Conservation (phyloP, 2,888 invertebrate genomes). For the Heliconius hortense region DNA sequence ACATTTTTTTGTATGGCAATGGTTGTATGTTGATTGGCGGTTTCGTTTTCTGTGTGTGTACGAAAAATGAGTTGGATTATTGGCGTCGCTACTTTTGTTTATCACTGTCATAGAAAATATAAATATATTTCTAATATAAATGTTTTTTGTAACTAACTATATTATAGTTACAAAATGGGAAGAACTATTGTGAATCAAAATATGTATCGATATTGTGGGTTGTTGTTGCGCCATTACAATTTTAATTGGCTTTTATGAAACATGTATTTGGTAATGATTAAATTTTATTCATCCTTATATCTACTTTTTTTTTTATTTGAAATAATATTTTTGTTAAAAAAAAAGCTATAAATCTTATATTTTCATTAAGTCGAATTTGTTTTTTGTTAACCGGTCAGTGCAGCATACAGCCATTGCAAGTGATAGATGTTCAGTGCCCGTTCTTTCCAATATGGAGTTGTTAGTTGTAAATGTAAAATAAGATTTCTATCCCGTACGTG, state of each 20-base stretch:
- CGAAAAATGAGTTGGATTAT: background rate
- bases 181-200: background rate
- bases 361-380: background rate
- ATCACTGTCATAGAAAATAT: background rate
- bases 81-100: background rate
- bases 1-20: conserved; percentile 24
- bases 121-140: no score
- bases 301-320: background rate
- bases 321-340: no score
- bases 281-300: conserved; percentile 1
- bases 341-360: no score
- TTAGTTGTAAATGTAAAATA: conserved; percentile 64
- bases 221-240: background rate
- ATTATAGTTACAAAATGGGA: background rate
- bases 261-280: background rate
- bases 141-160: background rate
- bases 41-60: background rate
- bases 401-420: conserved; percentile 38
- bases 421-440: conserved; percentile 45
- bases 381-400: conserved; percentile 38
- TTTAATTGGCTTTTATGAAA: background rate
- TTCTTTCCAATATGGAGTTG: conserved; percentile 64
- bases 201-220: background rate
- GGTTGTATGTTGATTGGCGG: conserved; percentile 2
- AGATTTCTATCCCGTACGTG: conserved; percentile 72